These are phyloP conservation scores for Hycleus phaleratus DNA, from an alignment of 1,140 invertebrate species.

Conservation along the genomic window DNA sequence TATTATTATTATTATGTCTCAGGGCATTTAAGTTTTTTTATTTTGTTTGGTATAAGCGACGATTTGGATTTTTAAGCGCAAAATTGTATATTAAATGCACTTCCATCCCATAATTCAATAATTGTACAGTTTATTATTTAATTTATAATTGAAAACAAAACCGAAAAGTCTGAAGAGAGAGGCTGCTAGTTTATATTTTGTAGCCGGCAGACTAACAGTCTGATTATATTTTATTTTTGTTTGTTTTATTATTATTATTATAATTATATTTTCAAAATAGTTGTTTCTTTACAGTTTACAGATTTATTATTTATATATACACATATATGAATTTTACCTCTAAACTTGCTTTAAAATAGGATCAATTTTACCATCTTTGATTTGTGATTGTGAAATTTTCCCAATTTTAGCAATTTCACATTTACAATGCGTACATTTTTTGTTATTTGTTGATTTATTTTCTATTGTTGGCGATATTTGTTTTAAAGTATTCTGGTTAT, in stretches of 20 bases:
- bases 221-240: neutral
- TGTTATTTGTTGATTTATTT: slow-evolving; percentile 6
- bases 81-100: neutral
- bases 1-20: slow-evolving; percentile 21
- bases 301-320: neutral
- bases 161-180: slow-evolving; percentile 26
- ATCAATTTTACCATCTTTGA: neutral
- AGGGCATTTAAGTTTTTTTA: slow-evolving; percentile 23
- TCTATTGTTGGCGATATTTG: slow-evolving; percentile 6
- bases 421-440: slow-evolving; percentile 3
- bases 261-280: neutral
- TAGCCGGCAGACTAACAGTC: slow-evolving; percentile 18
- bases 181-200: slow-evolving; percentile 28
- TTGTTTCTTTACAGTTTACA: too few relatives aligned
- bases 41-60: neutral
- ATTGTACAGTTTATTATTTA: slow-evolving; percentile 11
- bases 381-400: neutral
- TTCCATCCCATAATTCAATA: slow-evolving; percentile 13
- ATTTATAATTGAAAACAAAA: neutral
- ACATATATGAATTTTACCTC: neutral
- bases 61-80: neutral
- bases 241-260: neutral
- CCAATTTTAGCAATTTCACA: too few relatives aligned
- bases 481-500: neutral
- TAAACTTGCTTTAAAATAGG: neutral